phyloP scores from a whole-genome alignment of 2,113 vertebrate genomes.

The Oreochromis aureus region DNA sequence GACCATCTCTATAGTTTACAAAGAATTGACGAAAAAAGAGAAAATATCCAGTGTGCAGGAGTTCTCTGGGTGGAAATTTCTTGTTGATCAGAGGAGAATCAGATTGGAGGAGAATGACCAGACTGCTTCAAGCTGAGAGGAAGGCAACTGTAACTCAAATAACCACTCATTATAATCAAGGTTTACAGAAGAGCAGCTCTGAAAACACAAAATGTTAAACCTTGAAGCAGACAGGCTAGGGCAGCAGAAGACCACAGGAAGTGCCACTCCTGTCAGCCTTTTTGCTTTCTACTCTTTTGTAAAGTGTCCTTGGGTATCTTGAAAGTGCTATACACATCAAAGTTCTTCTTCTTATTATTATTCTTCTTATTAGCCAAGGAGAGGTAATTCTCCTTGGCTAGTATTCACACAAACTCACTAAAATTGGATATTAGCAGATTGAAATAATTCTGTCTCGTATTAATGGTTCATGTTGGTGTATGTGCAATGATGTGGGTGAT shows the following conservation, averaged over 20 bases:
- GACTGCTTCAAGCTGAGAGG: neutral
- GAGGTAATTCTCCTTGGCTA: neutral
- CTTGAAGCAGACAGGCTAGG: neutral
- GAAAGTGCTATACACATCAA: neutral
- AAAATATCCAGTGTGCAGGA: neutral
- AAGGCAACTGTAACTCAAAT: neutral
- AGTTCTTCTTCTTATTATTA: rapidly evolving
- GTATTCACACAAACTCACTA: neutral
- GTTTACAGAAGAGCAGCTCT: neutral
- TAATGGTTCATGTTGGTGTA: neutral
- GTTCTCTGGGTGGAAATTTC: rapidly evolving
- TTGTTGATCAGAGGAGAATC: neutral
- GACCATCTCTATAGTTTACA: neutral
- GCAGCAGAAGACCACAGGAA: neutral
- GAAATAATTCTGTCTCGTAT: neutral
- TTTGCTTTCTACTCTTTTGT: neutral
- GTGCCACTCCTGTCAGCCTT: neutral
- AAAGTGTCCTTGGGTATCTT: neutral
- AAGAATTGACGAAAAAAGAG: neutral
- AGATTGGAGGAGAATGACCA: neutral
- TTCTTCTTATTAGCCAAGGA: neutral
- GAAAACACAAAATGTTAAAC: neutral
- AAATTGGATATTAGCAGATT: neutral
- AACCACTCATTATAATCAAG: rapidly evolving
- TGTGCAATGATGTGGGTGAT: neutral